phyloP scores from a whole-genome alignment of 2,113 vertebrate species.

The Hemiprocne comata region DNA sequence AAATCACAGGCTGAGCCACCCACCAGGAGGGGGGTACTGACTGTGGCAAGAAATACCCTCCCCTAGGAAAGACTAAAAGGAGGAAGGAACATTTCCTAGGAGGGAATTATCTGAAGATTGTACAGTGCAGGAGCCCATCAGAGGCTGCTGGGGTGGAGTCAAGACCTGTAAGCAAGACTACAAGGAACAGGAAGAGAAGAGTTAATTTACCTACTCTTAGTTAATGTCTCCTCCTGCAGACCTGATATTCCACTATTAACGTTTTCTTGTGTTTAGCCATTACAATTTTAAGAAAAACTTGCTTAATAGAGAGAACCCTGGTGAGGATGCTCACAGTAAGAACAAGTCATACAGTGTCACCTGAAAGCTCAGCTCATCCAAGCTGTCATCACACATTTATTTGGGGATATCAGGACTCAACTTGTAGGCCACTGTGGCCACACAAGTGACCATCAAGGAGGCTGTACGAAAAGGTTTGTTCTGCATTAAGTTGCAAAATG shows the following conservation, averaged over 20 bases:
- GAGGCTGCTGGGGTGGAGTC: neutral
- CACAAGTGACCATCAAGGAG: neutral
- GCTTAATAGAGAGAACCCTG: neutral
- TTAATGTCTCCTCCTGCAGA: neutral
- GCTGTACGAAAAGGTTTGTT: neutral
- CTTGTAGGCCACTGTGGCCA: neutral
- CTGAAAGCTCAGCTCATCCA: neutral
- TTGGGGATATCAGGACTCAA: neutral
- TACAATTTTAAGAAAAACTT: neutral
- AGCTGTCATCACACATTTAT: neutral
- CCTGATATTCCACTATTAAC: neutral
- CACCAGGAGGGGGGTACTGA: neutral
- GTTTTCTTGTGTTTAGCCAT: neutral
- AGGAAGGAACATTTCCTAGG: neutral
- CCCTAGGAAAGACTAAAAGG: neutral
- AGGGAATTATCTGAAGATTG: neutral
- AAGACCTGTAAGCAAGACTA: neutral
- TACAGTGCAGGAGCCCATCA: neutral
- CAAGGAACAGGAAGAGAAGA: neutral
- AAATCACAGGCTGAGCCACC: neutral
- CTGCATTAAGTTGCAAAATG: neutral
- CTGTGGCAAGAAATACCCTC: neutral
- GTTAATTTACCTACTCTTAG: neutral
- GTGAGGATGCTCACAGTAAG: neutral
- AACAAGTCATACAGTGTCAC: neutral